phyloP scores from a whole-genome alignment of 2,888 invertebrate species.

The Stenichneumon culpator region DNA sequence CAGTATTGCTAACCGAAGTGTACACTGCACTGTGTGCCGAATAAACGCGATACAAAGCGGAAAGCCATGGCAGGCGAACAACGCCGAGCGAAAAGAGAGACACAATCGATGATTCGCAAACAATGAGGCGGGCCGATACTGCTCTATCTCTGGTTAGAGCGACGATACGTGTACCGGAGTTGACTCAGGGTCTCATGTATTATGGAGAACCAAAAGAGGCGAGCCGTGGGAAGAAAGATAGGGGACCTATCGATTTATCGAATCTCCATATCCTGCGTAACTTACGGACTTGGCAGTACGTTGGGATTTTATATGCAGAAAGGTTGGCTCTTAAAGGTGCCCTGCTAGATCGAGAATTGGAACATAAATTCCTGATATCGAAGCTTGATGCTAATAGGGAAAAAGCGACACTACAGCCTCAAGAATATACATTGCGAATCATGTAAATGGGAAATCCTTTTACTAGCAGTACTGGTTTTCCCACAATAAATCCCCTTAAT shows the following conservation, averaged over 20 bases:
- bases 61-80: background rate
- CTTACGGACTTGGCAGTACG: background rate
- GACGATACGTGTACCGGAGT: slow-evolving; percentile 23
- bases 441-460: background rate
- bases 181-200: slow-evolving; percentile 68
- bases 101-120: slow-evolving; percentile 78
- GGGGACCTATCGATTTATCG: slow-evolving; percentile 3
- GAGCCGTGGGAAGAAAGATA: background rate
- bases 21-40: slow-evolving; percentile 9
- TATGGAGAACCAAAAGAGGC: slow-evolving; percentile 70
- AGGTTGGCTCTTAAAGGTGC: background rate
- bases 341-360: background rate
- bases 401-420: background rate
- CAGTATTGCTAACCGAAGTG: slow-evolving; percentile 33
- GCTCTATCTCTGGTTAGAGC: slow-evolving; percentile 69
- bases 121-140: slow-evolving; percentile 70
- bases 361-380: background rate
- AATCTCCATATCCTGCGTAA: slow-evolving; percentile 12
- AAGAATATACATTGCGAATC: background rate
- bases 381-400: background rate
- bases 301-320: background rate
- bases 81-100: slow-evolving; percentile 5
- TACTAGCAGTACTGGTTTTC: background rate
- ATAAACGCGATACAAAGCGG: slow-evolving; percentile 13
- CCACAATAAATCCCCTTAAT: too few relatives aligned